These are phyloP conservation scores for Panagrolaimus sp. DNA, from an alignment of 1,140 invertebrate genomes.

Conservation along the genomic window DNA sequence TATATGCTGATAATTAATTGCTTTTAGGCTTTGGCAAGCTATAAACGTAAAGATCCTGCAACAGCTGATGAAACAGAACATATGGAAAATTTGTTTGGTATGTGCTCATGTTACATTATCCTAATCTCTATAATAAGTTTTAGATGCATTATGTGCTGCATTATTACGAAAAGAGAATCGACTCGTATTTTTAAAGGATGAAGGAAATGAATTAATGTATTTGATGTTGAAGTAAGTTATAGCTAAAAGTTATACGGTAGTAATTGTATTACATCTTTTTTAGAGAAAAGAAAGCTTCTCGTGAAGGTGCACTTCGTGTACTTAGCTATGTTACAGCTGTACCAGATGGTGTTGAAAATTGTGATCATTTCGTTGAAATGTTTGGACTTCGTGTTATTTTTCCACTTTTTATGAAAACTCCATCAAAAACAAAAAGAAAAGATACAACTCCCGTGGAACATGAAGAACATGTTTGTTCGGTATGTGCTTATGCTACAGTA, in stretches of 20 bases:
- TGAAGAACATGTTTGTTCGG: constrained; percentile 67
- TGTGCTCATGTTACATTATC: too few species aligned
- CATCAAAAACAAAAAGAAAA: constrained; percentile 75
- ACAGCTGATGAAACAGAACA: constrained; percentile 87
- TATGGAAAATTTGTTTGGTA: constrained; percentile 99
- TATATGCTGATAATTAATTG: too few species aligned
- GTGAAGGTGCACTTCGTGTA: constrained; percentile 91
- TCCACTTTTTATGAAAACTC: constrained; percentile 97
- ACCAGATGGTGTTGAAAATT: constrained; percentile 83
- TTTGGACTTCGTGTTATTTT: constrained; percentile 90
- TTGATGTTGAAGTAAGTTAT: constrained; percentile 76
- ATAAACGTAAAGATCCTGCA: constrained; percentile 85
- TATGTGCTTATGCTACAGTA: too few species aligned
- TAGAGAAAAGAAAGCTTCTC: constrained; percentile 90
- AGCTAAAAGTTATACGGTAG: background rate
- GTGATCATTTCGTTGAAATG: constrained; percentile 97
- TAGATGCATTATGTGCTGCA: constrained; percentile 86
- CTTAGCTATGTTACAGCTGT: constrained; percentile 90
- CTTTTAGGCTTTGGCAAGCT: constrained; percentile 67
- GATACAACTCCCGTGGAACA: constrained; percentile 80
- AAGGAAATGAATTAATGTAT: constrained; percentile 90
- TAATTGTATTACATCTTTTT: constrained; percentile 16
- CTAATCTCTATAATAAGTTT: too few species aligned
- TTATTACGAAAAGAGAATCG: constrained; percentile 80
- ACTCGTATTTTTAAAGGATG: constrained; percentile 76